Percentiles rank a stretch among this genome's conserved stretches.
Conservation (phyloP, 2,113 vertebrate genomes). For the Procapra przewalskii region DNA sequence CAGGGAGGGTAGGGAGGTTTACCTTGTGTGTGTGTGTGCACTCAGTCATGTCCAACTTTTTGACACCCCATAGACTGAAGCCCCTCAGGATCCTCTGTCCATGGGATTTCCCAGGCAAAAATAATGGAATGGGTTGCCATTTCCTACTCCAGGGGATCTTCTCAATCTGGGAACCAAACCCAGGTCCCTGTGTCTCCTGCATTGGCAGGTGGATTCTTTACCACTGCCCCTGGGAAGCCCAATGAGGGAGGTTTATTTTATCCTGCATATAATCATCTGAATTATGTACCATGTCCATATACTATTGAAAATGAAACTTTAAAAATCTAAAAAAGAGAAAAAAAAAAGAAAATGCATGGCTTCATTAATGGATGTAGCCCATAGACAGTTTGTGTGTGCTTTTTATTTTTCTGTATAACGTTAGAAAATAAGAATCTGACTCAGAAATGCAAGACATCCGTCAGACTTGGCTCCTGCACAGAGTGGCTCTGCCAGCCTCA, state of each 20-base stretch:
- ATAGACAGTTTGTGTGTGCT: accelerated
- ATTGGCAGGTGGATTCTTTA: background rate
- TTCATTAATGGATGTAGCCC: too few species aligned
- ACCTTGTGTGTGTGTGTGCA: background rate
- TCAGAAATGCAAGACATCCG: background rate
- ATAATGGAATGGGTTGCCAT: background rate
- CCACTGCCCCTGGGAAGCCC: background rate
- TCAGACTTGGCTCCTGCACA: background rate
- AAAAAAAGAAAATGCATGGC: background rate
- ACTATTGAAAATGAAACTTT: background rate
- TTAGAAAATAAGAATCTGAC: background rate
- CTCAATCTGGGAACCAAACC: background rate
- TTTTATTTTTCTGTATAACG: background rate
- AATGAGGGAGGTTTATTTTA: background rate
- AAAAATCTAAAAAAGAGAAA: background rate
- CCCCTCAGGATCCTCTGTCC: background rate
- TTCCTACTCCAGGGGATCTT: background rate
- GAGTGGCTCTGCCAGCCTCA: background rate
- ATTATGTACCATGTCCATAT: background rate
- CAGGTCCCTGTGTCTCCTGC: background rate
- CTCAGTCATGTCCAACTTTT: background rate
- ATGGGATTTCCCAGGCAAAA: background rate
- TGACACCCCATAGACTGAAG: background rate
- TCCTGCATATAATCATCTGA: background rate
- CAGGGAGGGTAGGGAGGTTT: background rate